These are phyloP conservation scores for Micromys minutus DNA, from an alignment of 2,113 vertebrate species.

Conservation along the genomic window DNA sequence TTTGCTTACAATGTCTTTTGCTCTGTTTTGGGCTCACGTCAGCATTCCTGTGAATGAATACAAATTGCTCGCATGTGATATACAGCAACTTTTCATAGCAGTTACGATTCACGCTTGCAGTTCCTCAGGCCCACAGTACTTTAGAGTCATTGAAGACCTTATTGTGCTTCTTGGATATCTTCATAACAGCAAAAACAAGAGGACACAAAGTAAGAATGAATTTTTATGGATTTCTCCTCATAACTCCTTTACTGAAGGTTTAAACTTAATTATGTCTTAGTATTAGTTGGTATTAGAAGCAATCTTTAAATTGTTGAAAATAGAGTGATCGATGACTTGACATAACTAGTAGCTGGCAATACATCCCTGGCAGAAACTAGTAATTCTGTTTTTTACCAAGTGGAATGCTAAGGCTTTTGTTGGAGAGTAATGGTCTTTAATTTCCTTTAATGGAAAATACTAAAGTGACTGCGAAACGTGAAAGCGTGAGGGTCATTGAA, in stretches of 20 bases:
- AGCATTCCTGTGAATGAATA: constrained; percentile 95
- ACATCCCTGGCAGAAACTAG: neutral
- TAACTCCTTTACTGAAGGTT: constrained; percentile 30
- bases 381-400: constrained; percentile 27
- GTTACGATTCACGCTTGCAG: constrained; percentile 98
- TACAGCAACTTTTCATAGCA: constrained; percentile 95
- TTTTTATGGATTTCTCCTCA: constrained; percentile 45
- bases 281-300: neutral
- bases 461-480: neutral
- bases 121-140: constrained; percentile 97
- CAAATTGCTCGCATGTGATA: constrained; percentile 94
- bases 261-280: constrained; percentile 27
- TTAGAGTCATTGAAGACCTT: constrained; percentile 98
- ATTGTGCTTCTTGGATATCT: constrained; percentile 96
- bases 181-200: constrained; percentile 94
- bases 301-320: constrained; percentile 1
- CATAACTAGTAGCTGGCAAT: neutral
- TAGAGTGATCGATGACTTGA: neutral
- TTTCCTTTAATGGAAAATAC: constrained; percentile 50
- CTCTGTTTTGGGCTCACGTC: constrained; percentile 72
- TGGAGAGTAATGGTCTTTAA: neutral
- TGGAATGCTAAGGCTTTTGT: constrained; percentile 26
- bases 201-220: constrained; percentile 92
- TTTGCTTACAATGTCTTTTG: constrained; percentile 26
- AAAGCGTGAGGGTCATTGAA: neutral